Base-by-base conservation (phyloP, 2,797 vertebrate genomes). In the Nothura maculosa region DNA sequence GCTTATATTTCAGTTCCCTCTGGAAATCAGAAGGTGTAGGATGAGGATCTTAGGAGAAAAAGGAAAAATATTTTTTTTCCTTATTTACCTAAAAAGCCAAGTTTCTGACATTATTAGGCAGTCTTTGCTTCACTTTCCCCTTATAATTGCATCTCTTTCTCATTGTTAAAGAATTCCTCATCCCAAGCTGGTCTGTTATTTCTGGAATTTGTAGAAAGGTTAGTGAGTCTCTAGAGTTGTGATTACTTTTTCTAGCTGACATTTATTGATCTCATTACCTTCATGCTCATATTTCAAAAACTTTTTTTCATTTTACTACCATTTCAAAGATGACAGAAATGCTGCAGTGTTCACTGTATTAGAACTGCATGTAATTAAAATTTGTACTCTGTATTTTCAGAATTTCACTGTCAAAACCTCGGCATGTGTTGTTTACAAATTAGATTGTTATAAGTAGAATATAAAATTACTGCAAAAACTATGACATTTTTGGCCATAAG, bases 231-330 rank as follows among this genome's bases (percentile, higher is more conserved):
- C 98, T 95, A 81, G 98, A 98, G 98, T 89, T 98, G 97, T 98
- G 98, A 98, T 98, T 98, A 98, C 97, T 98, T 98, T 98, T 98
- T 97, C 97, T 97, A 97, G 96, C 96, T 98, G 98, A 98, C 98
- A 98, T 98, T 98, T 98, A 98, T 98, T 98, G 98, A 98, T 98
- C 97, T 98, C 98, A 98, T 98, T 98, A 98, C 97, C 96, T 98
- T 97, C 97, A 84, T 96, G 95, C 97, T 98, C 98, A 97, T 98
- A 98, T 98, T 98, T 98, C 97, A 98, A 96, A 97, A 96, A 94
- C 58, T 73, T 96, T 96, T 97, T 96, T 96, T 85, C 83, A 91
- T 97, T 98, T 95, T 97, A 91, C 97, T 98, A 97, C 97, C 93
- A 93, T 98, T 98, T 98, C 97, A 97, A 96, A 98, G 92, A 97